Conservation (phyloP, 1,140 invertebrate genomes). For the Drosophila nikananu region DNA sequence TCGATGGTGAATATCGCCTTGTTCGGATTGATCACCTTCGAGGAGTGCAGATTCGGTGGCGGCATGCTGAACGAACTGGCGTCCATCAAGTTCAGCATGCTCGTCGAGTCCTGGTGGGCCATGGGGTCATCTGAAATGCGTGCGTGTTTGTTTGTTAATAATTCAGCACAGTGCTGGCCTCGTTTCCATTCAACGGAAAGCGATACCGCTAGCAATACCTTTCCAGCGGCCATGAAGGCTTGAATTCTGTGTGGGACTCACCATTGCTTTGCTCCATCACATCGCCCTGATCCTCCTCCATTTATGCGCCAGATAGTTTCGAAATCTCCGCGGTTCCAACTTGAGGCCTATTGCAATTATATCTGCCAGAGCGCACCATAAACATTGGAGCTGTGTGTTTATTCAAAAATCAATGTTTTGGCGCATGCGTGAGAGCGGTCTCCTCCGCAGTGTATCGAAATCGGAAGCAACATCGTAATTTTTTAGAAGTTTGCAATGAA, state of each 20-base stretch:
- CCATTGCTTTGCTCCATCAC: conserved; percentile 20
- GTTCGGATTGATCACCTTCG: conserved; percentile 86
- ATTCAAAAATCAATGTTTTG: conserved; percentile 43
- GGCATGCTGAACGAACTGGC: conserved; percentile 48
- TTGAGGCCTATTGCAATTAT: conserved; percentile 14
- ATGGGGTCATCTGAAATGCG: conserved; percentile 35
- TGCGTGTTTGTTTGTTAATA: conserved; percentile 10
- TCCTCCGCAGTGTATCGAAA: background rate
- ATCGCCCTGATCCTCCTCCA: conserved; percentile 39
- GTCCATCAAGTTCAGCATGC: conserved; percentile 42
- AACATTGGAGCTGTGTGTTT: conserved; percentile 45
- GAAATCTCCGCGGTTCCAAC: conserved; percentile 14
- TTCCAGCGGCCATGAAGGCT: background rate
- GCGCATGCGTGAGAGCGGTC: conserved; percentile 23
- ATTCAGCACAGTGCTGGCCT: conserved; percentile 5
- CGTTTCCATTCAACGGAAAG: background rate
- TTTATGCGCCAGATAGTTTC: conserved; percentile 29
- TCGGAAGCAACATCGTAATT: background rate
- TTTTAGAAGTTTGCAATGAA: background rate
- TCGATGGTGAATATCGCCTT: conserved; percentile 87
- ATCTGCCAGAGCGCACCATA: conserved; percentile 30
- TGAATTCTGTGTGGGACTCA: background rate
- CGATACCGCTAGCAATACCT: conserved; percentile 10
- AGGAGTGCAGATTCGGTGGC: conserved; percentile 52
- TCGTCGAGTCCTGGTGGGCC: conserved; percentile 25